phyloP scores from a whole-genome alignment of 2,888 invertebrate genomes.

The Lasius platythorax region DNA sequence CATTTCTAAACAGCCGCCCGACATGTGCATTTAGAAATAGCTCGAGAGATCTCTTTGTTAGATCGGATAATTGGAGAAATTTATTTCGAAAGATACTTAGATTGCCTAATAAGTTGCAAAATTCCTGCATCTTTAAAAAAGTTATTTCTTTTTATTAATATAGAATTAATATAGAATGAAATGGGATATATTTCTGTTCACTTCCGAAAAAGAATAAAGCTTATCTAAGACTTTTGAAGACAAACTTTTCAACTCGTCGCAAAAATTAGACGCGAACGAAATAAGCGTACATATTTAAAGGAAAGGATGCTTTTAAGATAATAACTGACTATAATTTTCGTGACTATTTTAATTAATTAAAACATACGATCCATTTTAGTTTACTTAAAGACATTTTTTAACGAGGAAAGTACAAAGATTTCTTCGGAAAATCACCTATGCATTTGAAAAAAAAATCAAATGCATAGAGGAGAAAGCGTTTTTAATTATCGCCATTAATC shows the following conservation, averaged over 20 bases:
- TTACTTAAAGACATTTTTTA: background rate
- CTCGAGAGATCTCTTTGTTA: background rate
- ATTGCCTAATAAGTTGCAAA: background rate
- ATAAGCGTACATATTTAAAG: background rate
- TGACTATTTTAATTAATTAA: background rate
- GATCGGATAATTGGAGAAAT: background rate
- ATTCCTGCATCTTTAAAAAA: background rate
- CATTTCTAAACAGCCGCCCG: background rate
- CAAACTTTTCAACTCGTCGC: background rate
- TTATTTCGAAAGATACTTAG: background rate
- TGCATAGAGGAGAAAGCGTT: background rate
- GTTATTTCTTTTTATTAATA: background rate
- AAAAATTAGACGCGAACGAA: background rate
- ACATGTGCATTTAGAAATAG: background rate
- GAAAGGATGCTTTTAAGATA: background rate
- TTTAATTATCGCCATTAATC: background rate
- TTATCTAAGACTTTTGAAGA: background rate
- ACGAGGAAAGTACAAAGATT: background rate
- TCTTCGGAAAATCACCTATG: background rate
- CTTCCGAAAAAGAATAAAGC: background rate
- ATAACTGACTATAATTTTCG: background rate
- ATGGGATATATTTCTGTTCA: background rate
- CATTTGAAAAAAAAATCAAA: background rate
- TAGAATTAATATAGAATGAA: background rate
- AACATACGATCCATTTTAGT: background rate